Evolutionary conservation across 2,113 vertebrate species (phyloP).

Genomic region (Phalacrocorax aristotelis): DNA sequence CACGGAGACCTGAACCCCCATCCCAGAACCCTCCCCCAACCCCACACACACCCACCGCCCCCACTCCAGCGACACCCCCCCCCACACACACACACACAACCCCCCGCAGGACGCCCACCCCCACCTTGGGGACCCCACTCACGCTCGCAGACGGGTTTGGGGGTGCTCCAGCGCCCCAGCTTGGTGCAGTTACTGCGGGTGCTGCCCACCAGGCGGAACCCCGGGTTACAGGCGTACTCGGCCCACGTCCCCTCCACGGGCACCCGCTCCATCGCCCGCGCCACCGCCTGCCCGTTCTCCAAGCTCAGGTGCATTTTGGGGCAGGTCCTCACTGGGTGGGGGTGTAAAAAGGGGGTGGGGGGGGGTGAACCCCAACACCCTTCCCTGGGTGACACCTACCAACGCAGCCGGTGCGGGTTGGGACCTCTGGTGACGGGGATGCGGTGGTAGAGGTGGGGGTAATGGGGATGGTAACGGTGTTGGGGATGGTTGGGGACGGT

Average conservation of each 20-base stretch:
- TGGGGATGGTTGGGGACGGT: too few species aligned
- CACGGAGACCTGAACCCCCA: too few species aligned
- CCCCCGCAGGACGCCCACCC: too few species aligned
- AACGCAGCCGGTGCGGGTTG: background rate
- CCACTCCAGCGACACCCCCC: too few species aligned
- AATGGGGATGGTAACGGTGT: background rate
- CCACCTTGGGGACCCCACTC: slow-evolving; percentile 2
- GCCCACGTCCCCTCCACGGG: slow-evolving; percentile 87
- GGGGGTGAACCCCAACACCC: background rate
- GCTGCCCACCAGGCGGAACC: slow-evolving; percentile 87
- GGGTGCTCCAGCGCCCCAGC: slow-evolving; percentile 86
- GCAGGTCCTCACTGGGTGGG: slow-evolving; percentile 83
- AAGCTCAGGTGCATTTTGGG: slow-evolving; percentile 86
- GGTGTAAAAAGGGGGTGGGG: too few species aligned
- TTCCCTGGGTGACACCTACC: background rate
- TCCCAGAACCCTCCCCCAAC: too few species aligned
- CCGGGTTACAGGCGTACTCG: slow-evolving; percentile 86
- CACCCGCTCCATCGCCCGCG: slow-evolving; percentile 73
- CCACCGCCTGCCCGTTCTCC: slow-evolving; percentile 87
- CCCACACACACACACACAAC: too few species aligned
- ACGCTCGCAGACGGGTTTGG: slow-evolving; percentile 90
- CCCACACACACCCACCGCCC: too few species aligned
- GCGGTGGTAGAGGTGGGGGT: background rate
- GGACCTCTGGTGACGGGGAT: background rate
- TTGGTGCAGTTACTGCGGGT: slow-evolving; percentile 88